A percentile compares a stretch with the other conserved stretches of the same genome.
phyloP scores from a whole-genome alignment of 1,140 invertebrate species.

The Onthophagus taurus region DNA sequence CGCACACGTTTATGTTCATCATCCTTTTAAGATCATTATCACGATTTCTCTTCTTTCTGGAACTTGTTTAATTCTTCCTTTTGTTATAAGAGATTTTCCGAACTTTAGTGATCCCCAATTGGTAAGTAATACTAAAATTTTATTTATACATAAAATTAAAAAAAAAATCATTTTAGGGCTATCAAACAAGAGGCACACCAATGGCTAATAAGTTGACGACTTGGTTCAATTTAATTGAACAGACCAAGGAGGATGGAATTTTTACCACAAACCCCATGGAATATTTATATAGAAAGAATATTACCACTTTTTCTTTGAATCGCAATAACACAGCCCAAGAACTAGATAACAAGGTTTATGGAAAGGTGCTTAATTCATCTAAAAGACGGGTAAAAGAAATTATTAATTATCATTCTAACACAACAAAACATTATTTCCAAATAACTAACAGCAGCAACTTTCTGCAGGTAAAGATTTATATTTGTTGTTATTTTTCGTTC shows the following conservation, averaged over 20 bases:
- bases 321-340: too few species aligned
- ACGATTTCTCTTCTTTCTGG: constrained; percentile 28
- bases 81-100: constrained; percentile 27
- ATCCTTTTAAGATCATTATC: constrained; percentile 30
- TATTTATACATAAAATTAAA: constrained; percentile 12
- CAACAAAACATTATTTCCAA: too few species aligned
- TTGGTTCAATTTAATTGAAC: constrained; percentile 74
- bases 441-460: too few species aligned
- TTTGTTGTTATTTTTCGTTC: too few species aligned
- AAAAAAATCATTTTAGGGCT: constrained; percentile 46
- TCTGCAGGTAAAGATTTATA: too few species aligned
- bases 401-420: too few species aligned
- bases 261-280: constrained; percentile 67
- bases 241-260: constrained; percentile 54
- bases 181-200: constrained; percentile 79
- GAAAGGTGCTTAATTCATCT: too few species aligned
- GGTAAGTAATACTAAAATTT: constrained; percentile 25
- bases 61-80: constrained; percentile 30
- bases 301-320: constrained; percentile 34
- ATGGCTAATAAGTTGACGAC: constrained; percentile 67
- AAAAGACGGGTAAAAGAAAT: too few species aligned
- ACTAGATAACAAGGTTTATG: too few species aligned
- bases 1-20: constrained; percentile 29
- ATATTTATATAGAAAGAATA: constrained; percentile 32
- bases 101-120: constrained; percentile 34